Base-by-base conservation (phyloP, 1,140 invertebrate genomes). In the Drosophila ambigua region DNA sequence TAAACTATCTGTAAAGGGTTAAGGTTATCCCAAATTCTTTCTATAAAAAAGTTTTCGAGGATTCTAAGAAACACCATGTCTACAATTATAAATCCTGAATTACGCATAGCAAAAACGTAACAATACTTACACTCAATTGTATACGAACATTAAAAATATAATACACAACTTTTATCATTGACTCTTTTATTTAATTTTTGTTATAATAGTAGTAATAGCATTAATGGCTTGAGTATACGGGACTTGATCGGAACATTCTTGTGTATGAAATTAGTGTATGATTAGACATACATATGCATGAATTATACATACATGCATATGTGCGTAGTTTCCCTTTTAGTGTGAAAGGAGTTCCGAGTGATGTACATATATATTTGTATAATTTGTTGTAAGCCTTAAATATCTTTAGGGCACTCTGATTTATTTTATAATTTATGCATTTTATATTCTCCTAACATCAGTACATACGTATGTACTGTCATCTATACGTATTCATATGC, bases 151-250 rank as follows among this genome's bases (percentile, higher is more conserved):
- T 15, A 39, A 9, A 55, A 55, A 2, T 5, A 43, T 11, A 28
- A 44, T 31, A 26, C 24, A 9, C 2, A 13, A n/a, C 20, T 61
- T 71, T 61, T 16, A 35, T 54, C 20, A 65, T 61, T 71, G 35
- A 71, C 49, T 71, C 60, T 52, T 77, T 76, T 77, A 77, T 77
- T 77, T 51, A 44, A 71, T 53, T 50, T 71, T 55, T 49, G 44
- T 69, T 54, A 59, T 62, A 44, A 62, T 62, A 69, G 53, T 75
- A 62, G 51, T 72, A 72, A 72, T 66, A 65, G 60, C 71, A 58
- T 59, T 77, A 35, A 69, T 77, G 60, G 57, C 50, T 77, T 71
- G 50, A 49, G 15, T 71, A 59, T 69, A 63, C n/a, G 45, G 46
- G 45, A 61, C 41, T 53, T 58, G 45, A 46, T 61, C 51, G 39